Percentiles rank a stretch among this genome's conserved stretches.
These are phyloP conservation scores for Tipula vernalis DNA, from an alignment of 2,888 invertebrate species.

Conservation along the genomic window DNA sequence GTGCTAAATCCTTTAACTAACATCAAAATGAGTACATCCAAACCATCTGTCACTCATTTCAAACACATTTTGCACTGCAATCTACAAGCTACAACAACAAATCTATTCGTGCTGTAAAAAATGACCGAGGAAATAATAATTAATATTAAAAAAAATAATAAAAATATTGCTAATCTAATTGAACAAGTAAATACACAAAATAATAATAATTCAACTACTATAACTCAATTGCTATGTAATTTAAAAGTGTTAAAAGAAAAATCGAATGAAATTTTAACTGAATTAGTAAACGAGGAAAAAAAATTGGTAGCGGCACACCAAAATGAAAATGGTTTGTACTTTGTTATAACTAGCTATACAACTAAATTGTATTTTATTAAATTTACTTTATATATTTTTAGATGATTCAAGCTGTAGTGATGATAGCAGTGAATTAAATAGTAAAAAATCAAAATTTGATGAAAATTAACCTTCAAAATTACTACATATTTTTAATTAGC, in stretches of 20 bases:
- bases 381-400: not conserved
- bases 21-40: not conserved
- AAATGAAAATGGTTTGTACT: not conserved
- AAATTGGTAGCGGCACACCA: not conserved
- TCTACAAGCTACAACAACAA: not conserved
- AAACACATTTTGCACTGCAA: not conserved
- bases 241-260: not conserved
- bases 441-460: not conserved
- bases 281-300: not conserved
- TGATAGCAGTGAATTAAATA: not conserved
- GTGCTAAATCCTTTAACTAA: not conserved
- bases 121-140: not conserved
- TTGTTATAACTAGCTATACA: not conserved
- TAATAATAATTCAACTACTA: not conserved
- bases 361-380: not conserved
- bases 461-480: not conserved
- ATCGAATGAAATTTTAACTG: not conserved
- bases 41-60: not conserved
- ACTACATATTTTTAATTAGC: not conserved
- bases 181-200: not conserved
- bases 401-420: not conserved
- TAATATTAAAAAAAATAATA: conserved; percentile 4
- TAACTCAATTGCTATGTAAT: not conserved
- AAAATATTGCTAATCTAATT: not conserved
- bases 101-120: not conserved